These are phyloP conservation scores for Thaumetopoea pityocampa DNA, from an alignment of 1,140 invertebrate species.

Conservation along the genomic window DNA sequence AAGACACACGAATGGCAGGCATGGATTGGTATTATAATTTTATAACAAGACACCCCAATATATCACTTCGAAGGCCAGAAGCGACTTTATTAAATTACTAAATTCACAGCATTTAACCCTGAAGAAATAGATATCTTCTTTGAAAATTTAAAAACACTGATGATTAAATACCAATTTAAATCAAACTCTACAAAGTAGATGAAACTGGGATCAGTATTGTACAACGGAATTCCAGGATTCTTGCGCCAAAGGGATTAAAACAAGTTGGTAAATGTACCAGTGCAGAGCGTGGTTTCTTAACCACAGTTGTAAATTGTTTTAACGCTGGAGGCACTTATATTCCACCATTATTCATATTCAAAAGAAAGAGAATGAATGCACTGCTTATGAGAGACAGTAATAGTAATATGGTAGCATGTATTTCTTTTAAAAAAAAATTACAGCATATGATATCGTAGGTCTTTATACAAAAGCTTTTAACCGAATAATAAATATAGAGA, in stretches of 20 bases:
- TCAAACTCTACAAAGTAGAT: constrained; percentile 26
- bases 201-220: constrained; percentile 24
- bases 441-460: constrained; percentile 12
- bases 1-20: too few relatives aligned
- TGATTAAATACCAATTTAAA: too few relatives aligned
- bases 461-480: constrained; percentile 11
- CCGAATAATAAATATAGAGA: not conserved
- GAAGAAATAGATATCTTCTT: constrained; percentile 25
- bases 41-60: too few relatives aligned
- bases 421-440: constrained; percentile 26
- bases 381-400: constrained; percentile 23
- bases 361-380: constrained; percentile 28
- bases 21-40: too few relatives aligned
- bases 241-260: too few relatives aligned
- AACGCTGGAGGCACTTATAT: too few relatives aligned
- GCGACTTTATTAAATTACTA: constrained; percentile 27
- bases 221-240: constrained; percentile 20
- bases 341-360: too few relatives aligned
- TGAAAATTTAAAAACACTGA: constrained; percentile 23
- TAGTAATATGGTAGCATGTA: constrained; percentile 20
- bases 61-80: too few relatives aligned
- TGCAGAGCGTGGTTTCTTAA: too few relatives aligned
- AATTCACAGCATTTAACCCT: constrained; percentile 27
- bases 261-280: too few relatives aligned
- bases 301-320: too few relatives aligned